Percentiles rank a stretch among this genome's conserved stretches.
Conservation (phyloP, 2,113 vertebrate genomes). For the Ascaphus truei region DNA sequence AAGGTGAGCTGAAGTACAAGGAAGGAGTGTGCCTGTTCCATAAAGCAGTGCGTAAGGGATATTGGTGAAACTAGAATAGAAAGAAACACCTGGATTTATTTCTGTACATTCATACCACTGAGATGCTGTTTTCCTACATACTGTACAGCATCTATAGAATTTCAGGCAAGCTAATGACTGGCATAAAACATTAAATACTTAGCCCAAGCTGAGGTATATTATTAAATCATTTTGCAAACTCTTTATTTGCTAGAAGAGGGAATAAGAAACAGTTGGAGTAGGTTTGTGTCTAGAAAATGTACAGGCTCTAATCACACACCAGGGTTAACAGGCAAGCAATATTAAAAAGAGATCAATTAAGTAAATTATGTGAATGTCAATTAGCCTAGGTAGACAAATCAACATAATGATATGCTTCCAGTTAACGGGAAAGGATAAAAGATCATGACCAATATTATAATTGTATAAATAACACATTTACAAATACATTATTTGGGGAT, state of each 20-base stretch:
- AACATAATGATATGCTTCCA: conserved; percentile 17
- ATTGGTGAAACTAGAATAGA: too few species aligned
- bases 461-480: conserved; percentile 1
- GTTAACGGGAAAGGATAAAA: neutral
- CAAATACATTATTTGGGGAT: neutral
- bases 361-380: neutral
- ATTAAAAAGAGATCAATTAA: conserved; percentile 19
- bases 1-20: too few species aligned
- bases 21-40: too few species aligned
- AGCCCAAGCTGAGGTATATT: conserved; percentile 23
- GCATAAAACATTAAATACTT: conserved; percentile 15
- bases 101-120: too few species aligned
- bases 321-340: conserved; percentile 22
- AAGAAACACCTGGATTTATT: too few species aligned
- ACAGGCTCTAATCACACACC: conserved; percentile 9
- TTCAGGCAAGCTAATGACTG: conserved; percentile 10
- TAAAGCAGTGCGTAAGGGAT: too few species aligned
- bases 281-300: neutral
- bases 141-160: too few species aligned
- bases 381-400: conserved; percentile 8
- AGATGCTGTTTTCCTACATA: too few species aligned
- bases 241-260: conserved; percentile 7
- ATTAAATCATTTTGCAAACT: conserved; percentile 25
- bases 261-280: conserved; percentile 5
- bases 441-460: neutral